phyloP scores from a whole-genome alignment of 2,888 invertebrate genomes.

The Gryllus longicercus region DNA sequence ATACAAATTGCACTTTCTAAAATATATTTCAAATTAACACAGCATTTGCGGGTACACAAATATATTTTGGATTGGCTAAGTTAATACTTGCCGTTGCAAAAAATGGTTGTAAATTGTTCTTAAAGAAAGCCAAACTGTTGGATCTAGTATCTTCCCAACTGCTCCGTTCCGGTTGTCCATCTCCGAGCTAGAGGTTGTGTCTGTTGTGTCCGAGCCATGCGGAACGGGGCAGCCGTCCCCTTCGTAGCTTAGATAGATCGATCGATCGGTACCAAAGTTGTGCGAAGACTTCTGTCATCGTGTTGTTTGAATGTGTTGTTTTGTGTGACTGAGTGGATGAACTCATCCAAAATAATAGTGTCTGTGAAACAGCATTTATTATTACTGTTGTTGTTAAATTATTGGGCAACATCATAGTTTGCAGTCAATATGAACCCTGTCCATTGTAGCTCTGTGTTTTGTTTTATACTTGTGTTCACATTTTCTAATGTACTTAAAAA shows the following conservation, averaged over 20 bases:
- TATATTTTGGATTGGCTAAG: constrained; percentile 24
- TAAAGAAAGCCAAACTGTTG: constrained; percentile 20
- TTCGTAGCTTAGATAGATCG: constrained; percentile 24
- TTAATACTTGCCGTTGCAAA: background rate
- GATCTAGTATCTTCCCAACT: constrained; percentile 35
- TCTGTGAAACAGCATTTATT: constrained; percentile 34
- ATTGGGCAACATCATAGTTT: constrained; percentile 26
- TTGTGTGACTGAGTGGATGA: constrained; percentile 19
- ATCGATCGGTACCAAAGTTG: constrained; percentile 22
- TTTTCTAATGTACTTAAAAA: constrained; percentile 28
- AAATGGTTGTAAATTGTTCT: constrained; percentile 17
- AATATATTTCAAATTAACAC: constrained; percentile 17
- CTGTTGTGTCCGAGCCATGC: constrained; percentile 49
- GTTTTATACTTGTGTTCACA: constrained; percentile 28
- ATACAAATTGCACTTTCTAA: constrained; percentile 19
- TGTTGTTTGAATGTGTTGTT: constrained; percentile 24
- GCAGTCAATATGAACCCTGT: background rate
- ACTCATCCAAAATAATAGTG: constrained; percentile 19
- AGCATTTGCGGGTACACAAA: background rate
- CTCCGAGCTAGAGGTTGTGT: constrained; percentile 32
- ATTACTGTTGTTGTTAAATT: constrained; percentile 32
- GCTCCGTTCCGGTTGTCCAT: constrained; percentile 39
- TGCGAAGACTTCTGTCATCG: background rate
- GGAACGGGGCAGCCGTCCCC: constrained; percentile 52
- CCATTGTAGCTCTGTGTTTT: constrained; percentile 23